Conservation (phyloP, 2,113 vertebrate genomes). For the Clarias magur region DNA sequence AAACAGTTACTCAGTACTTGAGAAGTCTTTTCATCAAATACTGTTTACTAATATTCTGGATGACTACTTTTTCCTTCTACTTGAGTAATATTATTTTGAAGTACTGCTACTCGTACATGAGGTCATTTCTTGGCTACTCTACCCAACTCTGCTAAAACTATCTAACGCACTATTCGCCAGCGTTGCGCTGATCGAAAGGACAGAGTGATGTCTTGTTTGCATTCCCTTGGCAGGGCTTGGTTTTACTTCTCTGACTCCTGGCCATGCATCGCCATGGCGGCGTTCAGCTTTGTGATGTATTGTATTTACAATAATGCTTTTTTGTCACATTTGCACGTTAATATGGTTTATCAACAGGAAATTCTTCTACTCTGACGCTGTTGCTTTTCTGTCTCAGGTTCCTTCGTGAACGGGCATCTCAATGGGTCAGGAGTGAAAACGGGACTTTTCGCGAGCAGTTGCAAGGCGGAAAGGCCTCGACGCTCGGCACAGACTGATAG, state of each 20-base stretch:
- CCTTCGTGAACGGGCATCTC: slow-evolving; percentile 87
- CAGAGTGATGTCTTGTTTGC: not conserved
- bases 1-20: no score
- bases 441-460: slow-evolving; percentile 65
- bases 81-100: no score
- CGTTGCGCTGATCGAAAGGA: not conserved
- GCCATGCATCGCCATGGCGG: no score
- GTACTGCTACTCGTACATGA: no score
- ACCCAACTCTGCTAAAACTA: not conserved
- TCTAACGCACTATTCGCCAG: not conserved
- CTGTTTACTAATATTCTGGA: no score
- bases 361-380: not conserved
- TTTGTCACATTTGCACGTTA: not conserved
- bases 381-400: slow-evolving; percentile 73
- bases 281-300: not conserved
- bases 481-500: slow-evolving; percentile 81
- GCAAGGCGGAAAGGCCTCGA: slow-evolving; percentile 88
- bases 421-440: slow-evolving; percentile 87
- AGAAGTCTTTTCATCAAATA: no score
- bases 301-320: not conserved
- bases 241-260: not conserved
- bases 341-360: not conserved
- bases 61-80: no score
- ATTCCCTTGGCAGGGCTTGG: not conserved
- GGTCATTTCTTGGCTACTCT: no score